Evolutionary conservation across 2,113 vertebrate species (phyloP), one percentile per base, ranked within the genome.

Genomic region (Pelusios castaneus): DNA sequence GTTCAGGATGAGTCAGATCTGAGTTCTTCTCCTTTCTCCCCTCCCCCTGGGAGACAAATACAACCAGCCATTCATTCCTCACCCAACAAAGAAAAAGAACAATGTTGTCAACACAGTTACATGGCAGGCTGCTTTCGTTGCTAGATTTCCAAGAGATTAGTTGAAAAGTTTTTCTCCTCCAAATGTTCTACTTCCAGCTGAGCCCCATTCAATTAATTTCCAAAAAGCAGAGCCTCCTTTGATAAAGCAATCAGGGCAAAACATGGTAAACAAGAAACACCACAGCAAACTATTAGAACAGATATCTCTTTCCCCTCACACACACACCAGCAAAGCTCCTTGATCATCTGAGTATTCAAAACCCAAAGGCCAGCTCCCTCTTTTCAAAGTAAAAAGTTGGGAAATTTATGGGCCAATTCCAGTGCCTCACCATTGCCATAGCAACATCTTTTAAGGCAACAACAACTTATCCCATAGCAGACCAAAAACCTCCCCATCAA

Each of bases 31-130:
- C 5, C 45, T 87, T 85, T 8, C 84, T 24, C 54, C 82, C n/a
- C 19, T 49, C 58, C 63, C 80, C 11, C 80, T 7, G 70, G 54
- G 63, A 80, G 80, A 93, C 89, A 56, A 67, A 56, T 97, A 97
- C 98, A 95, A 97, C 87, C 97, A 91, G 95, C 60, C 93, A 91
- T 96, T 94, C 96, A 92, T 84, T 91, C 97, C n/a, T 87, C 92
- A 94, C 80, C 94, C 85, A 97, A 98, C 97, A 98, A 90, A 97
- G 54, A 96, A 96, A 47, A 96, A 88, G 97, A 89, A 97, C 97
- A 97, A 93, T 94, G 97, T 97, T 93, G 97, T 94, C 96, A 97
- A 97, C 93, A 88, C 89, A 92, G 97, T 98, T 97, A 98, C 98
- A 97, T 54, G 81, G 97, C 97, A 45, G 89, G 87, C 84, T 84